Evolutionary conservation across 2,113 vertebrate species (phyloP).

Genomic region (Psilopsiagon aurifrons): DNA sequence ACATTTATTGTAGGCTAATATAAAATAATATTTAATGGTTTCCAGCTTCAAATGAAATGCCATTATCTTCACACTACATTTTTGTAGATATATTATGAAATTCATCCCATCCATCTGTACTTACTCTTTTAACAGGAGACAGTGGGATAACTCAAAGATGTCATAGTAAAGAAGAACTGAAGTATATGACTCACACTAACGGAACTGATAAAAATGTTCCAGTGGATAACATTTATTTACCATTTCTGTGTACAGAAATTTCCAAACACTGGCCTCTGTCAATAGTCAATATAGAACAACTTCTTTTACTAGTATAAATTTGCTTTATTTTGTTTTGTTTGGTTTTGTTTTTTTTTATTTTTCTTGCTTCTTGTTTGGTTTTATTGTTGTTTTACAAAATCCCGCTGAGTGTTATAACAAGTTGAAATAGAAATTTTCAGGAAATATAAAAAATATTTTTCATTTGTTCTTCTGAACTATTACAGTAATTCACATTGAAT

Average conservation of each 20-base stretch:
- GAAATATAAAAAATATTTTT: not conserved
- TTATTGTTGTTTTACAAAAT: not conserved
- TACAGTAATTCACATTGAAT: not conserved
- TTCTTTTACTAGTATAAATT: not conserved
- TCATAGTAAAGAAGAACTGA: not conserved
- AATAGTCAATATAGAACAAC: not conserved
- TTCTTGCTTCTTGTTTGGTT: not conserved
- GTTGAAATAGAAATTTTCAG: not conserved
- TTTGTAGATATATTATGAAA: not conserved
- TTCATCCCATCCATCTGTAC: not conserved
- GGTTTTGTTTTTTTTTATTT: not conserved
- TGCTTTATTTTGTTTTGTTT: not conserved
- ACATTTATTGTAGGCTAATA: not conserved
- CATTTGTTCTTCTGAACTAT: not conserved
- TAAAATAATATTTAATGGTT: not conserved
- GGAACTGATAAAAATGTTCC: not conserved
- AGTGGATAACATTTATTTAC: not conserved
- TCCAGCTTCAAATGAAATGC: not conserved
- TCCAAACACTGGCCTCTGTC: not conserved
- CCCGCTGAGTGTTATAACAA: not conserved
- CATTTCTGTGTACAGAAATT: not conserved
- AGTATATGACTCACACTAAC: not conserved
- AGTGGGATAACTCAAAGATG: not conserved
- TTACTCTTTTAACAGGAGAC: not conserved
- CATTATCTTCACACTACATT: not conserved